Conservation (phyloP, 2,113 vertebrate species). For the Ia io region DNA sequence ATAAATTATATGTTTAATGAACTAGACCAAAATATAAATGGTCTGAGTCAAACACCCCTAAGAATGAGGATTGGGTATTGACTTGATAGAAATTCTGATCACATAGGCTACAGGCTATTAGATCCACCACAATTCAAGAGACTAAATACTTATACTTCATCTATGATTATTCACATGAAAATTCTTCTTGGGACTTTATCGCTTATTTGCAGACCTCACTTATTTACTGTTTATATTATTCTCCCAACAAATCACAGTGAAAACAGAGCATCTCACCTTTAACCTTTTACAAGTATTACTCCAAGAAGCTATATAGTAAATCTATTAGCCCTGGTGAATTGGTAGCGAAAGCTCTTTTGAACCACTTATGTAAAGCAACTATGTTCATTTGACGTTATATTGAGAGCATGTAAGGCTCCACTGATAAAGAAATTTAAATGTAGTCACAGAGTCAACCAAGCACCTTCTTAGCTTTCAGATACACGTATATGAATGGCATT, state of each 20-base stretch:
- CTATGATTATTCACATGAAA: constrained; percentile 52
- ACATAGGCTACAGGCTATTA: constrained; percentile 55
- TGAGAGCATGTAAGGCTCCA: not conserved
- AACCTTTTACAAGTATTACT: constrained; percentile 43
- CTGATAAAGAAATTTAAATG: not conserved
- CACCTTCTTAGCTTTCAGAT: not conserved
- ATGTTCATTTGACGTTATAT: not conserved
- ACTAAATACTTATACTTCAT: constrained; percentile 62
- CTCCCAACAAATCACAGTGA: constrained; percentile 49
- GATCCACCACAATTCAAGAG: not conserved
- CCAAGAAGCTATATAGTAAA: constrained; percentile 49
- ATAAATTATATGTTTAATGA: constrained; percentile 75
- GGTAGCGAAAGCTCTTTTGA: constrained; percentile 18
- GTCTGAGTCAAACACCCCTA: constrained; percentile 53
- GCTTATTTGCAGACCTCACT: constrained; percentile 51
- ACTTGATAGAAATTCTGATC: constrained; percentile 56
- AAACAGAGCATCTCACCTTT: constrained; percentile 56
- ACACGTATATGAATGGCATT: not conserved
- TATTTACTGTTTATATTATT: constrained; percentile 56
- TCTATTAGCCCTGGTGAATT: not conserved
- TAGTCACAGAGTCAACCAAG: constrained; percentile 5
- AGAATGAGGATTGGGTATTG: constrained; percentile 42
- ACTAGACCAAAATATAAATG: constrained; percentile 64
- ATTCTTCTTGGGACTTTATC: constrained; percentile 52
- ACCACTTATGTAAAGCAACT: not conserved